A percentile compares a stretch with the other conserved stretches of the same genome.
Evolutionary conservation across 30 jellyfish, hydroid and myxozoan genomes (phyloP).

Genomic region (Clytia hemisphaerica): DNA sequence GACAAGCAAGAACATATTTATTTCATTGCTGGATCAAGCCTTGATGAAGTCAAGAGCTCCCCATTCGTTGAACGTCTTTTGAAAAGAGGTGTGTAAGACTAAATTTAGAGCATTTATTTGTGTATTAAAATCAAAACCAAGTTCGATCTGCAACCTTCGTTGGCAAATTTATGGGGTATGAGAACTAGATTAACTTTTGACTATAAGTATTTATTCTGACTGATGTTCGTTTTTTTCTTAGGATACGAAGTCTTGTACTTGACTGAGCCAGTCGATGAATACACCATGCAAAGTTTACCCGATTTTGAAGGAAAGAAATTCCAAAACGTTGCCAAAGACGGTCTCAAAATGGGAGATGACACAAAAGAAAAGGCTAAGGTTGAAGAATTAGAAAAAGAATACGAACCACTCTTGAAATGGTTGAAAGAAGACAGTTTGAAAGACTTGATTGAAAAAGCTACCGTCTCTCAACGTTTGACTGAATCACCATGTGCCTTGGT

Average conservation of each 20-base stretch:
- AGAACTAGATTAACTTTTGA: neutral
- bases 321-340: slow-evolving; percentile 99
- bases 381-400: slow-evolving; percentile 91
- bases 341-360: slow-evolving; percentile 90
- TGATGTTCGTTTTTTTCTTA: neutral
- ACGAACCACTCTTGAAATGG: slow-evolving; percentile 94
- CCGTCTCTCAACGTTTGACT: slow-evolving; percentile 85
- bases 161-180: too few species aligned
- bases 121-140: neutral
- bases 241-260: slow-evolving; percentile 94
- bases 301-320: slow-evolving; percentile 98
- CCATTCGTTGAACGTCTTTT: slow-evolving; percentile 95
- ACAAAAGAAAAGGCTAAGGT: slow-evolving; percentile 57
- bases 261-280: slow-evolving; percentile 97
- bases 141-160: neutral
- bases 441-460: slow-evolving; percentile 85
- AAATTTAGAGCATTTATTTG: neutral
- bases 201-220: neutral
- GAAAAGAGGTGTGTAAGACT: slow-evolving; percentile 42
- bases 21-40: slow-evolving; percentile 92
- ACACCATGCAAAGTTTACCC: slow-evolving; percentile 91
- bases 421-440: slow-evolving; percentile 86
- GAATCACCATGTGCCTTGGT: slow-evolving; percentile 97
- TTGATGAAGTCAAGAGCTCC: slow-evolving; percentile 84
- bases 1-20: slow-evolving; percentile 91